Conservation (phyloP, 2,888 invertebrate genomes). For the Clepsis dumicolana region DNA sequence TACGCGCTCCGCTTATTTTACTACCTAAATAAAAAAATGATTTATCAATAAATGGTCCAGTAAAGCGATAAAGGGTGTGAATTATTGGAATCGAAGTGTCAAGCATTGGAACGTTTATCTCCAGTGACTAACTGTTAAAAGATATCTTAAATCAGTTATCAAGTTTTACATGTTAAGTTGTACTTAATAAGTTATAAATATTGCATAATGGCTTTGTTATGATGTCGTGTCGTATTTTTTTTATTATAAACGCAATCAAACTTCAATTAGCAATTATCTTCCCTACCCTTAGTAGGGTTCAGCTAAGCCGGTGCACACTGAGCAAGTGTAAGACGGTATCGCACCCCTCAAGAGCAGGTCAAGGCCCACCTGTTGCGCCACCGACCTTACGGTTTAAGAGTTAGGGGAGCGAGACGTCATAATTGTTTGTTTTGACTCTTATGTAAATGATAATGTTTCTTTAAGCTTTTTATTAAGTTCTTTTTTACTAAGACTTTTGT, state of each 20-base stretch:
- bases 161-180: too few species aligned
- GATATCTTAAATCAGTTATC: too few species aligned
- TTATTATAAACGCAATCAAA: neutral
- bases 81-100: too few species aligned
- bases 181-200: neutral
- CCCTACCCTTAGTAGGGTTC: neutral
- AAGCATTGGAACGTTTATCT: too few species aligned
- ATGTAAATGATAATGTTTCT: neutral
- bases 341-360: constrained; percentile 79
- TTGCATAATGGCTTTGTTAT: neutral
- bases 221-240: too few species aligned
- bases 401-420: constrained; percentile 32
- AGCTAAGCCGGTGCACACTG: constrained; percentile 16
- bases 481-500: too few species aligned
- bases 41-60: too few species aligned
- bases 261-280: neutral
- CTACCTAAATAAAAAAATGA: too few species aligned
- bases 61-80: too few species aligned
- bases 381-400: constrained; percentile 23
- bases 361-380: constrained; percentile 79
- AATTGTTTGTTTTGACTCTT: constrained; percentile 2
- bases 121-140: too few species aligned
- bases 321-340: constrained; percentile 50
- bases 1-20: too few species aligned
- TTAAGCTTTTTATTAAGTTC: neutral